Evolutionary conservation across 2,113 vertebrate species (phyloP).

Genomic region (Ceratotherium simum): DNA sequence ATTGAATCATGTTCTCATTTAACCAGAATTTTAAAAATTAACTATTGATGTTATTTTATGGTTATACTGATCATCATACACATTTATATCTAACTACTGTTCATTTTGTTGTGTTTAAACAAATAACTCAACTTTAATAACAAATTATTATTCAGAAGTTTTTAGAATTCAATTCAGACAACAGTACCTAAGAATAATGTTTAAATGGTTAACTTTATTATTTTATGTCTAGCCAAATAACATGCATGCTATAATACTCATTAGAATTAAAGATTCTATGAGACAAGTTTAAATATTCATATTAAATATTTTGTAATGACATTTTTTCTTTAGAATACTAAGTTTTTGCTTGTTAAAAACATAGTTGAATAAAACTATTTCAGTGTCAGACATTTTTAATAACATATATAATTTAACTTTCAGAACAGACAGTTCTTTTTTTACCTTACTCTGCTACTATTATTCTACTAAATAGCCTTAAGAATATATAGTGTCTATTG

Average conservation of each 20-base stretch:
- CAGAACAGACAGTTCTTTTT: slow-evolving; percentile 60
- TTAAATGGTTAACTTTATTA: slow-evolving; percentile 57
- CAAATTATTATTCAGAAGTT: slow-evolving; percentile 32
- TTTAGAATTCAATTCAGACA: slow-evolving; percentile 45
- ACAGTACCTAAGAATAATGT: neutral
- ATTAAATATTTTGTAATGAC: slow-evolving; percentile 58
- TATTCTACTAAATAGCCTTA: slow-evolving; percentile 39
- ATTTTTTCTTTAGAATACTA: slow-evolving; percentile 56
- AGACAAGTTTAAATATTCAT: slow-evolving; percentile 58
- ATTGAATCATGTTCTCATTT: neutral
- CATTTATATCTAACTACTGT: slow-evolving; percentile 72
- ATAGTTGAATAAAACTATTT: slow-evolving; percentile 42
- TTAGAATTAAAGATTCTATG: slow-evolving; percentile 64
- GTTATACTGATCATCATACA: neutral
- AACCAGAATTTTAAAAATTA: slow-evolving; percentile 33
- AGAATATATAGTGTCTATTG: neutral
- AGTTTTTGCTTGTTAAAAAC: slow-evolving; percentile 58
- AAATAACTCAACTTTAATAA: slow-evolving; percentile 33
- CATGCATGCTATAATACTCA: slow-evolving; percentile 56
- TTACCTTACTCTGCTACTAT: slow-evolving; percentile 29
- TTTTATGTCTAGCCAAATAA: slow-evolving; percentile 60
- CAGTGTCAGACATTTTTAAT: slow-evolving; percentile 52
- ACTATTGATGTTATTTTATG: slow-evolving; percentile 21
- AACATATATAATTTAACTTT: slow-evolving; percentile 9
- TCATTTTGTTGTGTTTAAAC: neutral